Evolutionary conservation across 2,888 invertebrate genomes (phyloP), one percentile per base, ranked within the genome.

Genomic region (Caenorhabditis becei): DNA sequence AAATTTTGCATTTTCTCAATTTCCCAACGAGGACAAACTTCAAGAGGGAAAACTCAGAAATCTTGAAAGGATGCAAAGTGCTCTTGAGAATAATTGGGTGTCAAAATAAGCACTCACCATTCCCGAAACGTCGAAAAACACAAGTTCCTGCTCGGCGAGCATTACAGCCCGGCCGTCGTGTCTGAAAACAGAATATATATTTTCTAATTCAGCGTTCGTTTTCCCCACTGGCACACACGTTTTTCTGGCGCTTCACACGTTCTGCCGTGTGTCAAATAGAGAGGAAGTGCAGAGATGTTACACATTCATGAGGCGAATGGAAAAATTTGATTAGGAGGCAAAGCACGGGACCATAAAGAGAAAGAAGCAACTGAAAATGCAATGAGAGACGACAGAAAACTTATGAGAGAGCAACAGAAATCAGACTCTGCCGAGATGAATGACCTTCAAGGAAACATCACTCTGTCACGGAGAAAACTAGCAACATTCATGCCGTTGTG

Each of bases 21-120:
- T n/a, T n/a, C n/a, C n/a, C n/a, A n/a, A n/a, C n/a, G n/a, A n/a
- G 14, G 41, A 41, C 5, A 7, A 49, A 49, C 49, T 49, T 7
- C 2, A 4, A 14, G 16, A 18, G 7, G 24, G 26, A 56, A 26
- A 56, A 14, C 41, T 41, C 2, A 7, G 41, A 41, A 28, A 75
- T 53, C 75, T 61, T 44, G 56, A 72, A 63, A 37, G 26, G 16
- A 49, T 18, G n/a, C 5, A n/a, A 75, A 75, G 53, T 58, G 74
- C 74, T 74, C 59, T 75, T 61, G 66, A 75, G 66, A 61, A 75
- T 75, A 75, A 75, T 75, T 66, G 75, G 75, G 20, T 74, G 28
- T 35, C 20, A 59, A 66, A 61, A 14, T 41, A 70, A 67, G 67
- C 41, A 72, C 79, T 79, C 61, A 79, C 79, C 79, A 61, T 72